Percentiles rank a stretch among this genome's conserved stretches.
Conservation (phyloP, 2,888 invertebrate species). For the Acronicta psi region DNA sequence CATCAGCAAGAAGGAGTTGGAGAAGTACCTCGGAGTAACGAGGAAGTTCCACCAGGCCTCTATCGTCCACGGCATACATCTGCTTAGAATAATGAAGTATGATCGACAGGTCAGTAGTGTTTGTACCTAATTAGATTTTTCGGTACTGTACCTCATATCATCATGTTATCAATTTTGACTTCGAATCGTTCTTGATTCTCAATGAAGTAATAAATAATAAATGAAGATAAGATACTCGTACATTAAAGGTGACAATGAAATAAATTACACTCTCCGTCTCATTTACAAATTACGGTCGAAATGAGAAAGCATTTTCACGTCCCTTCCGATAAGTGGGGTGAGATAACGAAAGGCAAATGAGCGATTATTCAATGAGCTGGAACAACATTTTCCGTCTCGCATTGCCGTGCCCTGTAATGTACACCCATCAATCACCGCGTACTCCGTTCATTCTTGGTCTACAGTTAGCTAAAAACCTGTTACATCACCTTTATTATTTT, state of each 20-base stretch:
- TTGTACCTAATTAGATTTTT: too few species aligned
- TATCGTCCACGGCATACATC: slow-evolving; percentile 97
- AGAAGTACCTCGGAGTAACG: slow-evolving; percentile 97
- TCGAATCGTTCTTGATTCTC: neutral
- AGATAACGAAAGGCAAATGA: slow-evolving; percentile 74
- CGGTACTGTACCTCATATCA: too few species aligned
- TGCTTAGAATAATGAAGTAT: slow-evolving; percentile 97
- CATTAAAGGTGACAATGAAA: slow-evolving; percentile 39
- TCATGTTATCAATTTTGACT: too few species aligned
- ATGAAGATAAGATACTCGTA: slow-evolving; percentile 7
- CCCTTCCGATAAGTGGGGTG: slow-evolving; percentile 65
- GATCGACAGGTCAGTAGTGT: slow-evolving; percentile 92
- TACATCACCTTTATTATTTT: slow-evolving; percentile 64
- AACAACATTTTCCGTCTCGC: slow-evolving; percentile 70
- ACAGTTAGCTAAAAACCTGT: slow-evolving; percentile 69
- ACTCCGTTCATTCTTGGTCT: slow-evolving; percentile 53
- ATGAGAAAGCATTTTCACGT: slow-evolving; percentile 61
- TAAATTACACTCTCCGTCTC: slow-evolving; percentile 51
- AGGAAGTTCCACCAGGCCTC: slow-evolving; percentile 98
- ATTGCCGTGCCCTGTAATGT: slow-evolving; percentile 65
- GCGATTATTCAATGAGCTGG: slow-evolving; percentile 72
- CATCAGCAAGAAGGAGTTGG: slow-evolving; percentile 97
- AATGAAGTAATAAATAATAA: slow-evolving; percentile 18
- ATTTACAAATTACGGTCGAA: slow-evolving; percentile 54
- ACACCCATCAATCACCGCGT: slow-evolving; percentile 77